Evolutionary conservation across 2,797 vertebrate species (phyloP), one percentile per base, ranked within the genome.

Genomic region (Clarias fuscus): DNA sequence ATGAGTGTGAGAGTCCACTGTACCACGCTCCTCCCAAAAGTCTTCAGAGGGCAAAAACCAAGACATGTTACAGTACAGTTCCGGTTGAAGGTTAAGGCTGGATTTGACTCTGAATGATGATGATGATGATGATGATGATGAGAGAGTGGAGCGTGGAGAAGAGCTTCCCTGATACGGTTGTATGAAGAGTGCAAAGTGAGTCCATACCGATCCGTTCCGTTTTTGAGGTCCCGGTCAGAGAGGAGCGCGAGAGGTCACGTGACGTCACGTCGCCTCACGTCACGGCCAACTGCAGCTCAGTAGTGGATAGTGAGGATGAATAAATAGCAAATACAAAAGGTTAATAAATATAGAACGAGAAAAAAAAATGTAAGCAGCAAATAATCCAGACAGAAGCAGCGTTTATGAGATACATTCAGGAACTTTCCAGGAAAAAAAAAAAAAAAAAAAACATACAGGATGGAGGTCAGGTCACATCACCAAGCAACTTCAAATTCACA

Each of bases 61-160:
- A 93, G 89, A 93, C 88, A 93, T 87, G 43, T 84, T 91, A 92
- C 61, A 91, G 90, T 91, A 94, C 89, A 93, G 86, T 92, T 88
- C 89, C 76, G 88, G 85, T 90, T 90, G 91, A 94, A 88, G 92
- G 91, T 95, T 96, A 96, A 96, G 95, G 95, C 95, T 95, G 94
- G 91, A 92, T 93, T 94, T 94, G 92, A 92, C 93, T 89, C 90
- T 14, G 30, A 22, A 43, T 17, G 78, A 80, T 4, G 61, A 80
- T 15, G 81, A 83, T 4, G 43, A 48, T 7, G 80, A 82, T 18
- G 75, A 82, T 79, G 83, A 90, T 93, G 93, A 91, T 37, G 90
- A 89, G 93, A 94, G 92, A 95, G 5, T 37, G 70, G 10, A 53
- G 79, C 1, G 92, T 90, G 90, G 90, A 94, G 72, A 94, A 95